These are phyloP conservation scores for Ondatra zibethicus DNA, from an alignment of 2,113 vertebrate species.

Conservation along the genomic window DNA sequence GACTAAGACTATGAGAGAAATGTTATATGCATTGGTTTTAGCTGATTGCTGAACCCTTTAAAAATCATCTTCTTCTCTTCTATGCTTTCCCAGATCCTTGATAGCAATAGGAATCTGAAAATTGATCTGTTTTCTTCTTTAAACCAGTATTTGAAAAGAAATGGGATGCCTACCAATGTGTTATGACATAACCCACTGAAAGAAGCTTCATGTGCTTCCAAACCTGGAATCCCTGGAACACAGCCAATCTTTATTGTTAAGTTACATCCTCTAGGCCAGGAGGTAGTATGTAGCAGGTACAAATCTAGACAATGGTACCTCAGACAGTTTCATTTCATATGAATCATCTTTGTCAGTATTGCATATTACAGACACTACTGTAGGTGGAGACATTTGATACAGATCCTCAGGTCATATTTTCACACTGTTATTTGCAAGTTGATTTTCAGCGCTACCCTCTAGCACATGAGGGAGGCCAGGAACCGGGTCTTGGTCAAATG, in stretches of 20 bases:
- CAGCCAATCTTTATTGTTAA: neutral
- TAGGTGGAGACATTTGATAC: conserved; percentile 91
- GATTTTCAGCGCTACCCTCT: conserved; percentile 92
- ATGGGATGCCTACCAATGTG: conserved; percentile 65
- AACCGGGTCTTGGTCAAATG: conserved; percentile 92
- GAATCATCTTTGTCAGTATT: conserved; percentile 90
- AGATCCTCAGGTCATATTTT: conserved; percentile 94
- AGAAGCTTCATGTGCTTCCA: conserved; percentile 76
- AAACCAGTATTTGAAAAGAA: conserved; percentile 83
- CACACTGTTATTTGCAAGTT: conserved; percentile 91
- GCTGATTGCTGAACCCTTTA: conserved; percentile 77
- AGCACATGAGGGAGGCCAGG: conserved; percentile 92
- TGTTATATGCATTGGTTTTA: conserved; percentile 72
- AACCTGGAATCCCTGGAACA: conserved; percentile 82
- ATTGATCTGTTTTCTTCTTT: conserved; percentile 77
- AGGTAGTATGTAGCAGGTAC: conserved; percentile 92
- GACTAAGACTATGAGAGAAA: conserved; percentile 78
- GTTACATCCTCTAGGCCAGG: conserved; percentile 90
- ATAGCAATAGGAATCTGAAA: conserved; percentile 76
- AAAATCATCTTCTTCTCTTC: conserved; percentile 68
- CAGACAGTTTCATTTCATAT: conserved; percentile 90
- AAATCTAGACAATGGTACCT: conserved; percentile 94
- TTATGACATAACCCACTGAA: conserved; percentile 48
- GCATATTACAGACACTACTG: conserved; percentile 89
- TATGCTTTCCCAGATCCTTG: conserved; percentile 79